Base-by-base conservation (phyloP, 2,888 invertebrate genomes). In the Heliconius cydno region DNA sequence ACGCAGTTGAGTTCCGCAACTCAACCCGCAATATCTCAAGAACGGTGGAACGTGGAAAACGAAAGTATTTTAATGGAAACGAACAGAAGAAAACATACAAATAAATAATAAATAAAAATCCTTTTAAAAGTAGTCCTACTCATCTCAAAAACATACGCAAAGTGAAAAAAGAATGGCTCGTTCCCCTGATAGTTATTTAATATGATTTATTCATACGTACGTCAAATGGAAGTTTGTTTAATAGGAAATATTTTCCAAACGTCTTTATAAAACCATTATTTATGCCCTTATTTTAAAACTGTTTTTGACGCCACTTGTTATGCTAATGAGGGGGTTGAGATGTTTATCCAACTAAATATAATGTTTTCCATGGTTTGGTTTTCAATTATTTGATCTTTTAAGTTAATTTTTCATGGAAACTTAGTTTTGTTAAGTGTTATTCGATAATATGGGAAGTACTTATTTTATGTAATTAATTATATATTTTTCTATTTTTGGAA, bases 111-210 rank as follows among this genome's bases (percentile, higher is more conserved):
- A 28, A 30, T 57, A 73, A 63, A 70, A n/a, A 1, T 38, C 25
- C 15, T n/a, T 52, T 60, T 34, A 73, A 63, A 70, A n/a, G 3
- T 38, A 34, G 9, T 22, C 38, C 2, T 52, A 60, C 57, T 66
- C 52, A 65, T 76, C 77, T 68, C 10, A 82, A 84, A 83, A 84
- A 76, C 83, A 86, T 84, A 84, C 86, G 86, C 85, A 86, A 82
- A 87, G 80, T 70, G 77, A 77, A 80, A 80, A 80, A 80, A 80
- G 77, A 80, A 80, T 77, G 67, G 52, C 72, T 28, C 78, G 72
- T 90, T 94, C 95, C 95, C 95, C 92, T 96, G 96, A 96, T 96
- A 96, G 96, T 96, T 96, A 96, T 96, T 96, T 96, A 96, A 96
- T 96, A 96, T 96, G 96, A 96, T 96, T 96, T 96, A 96, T 96